Evolutionary conservation across 2,888 invertebrate genomes (phyloP).

Genomic region (Sphaerophoria rueppellii): DNA sequence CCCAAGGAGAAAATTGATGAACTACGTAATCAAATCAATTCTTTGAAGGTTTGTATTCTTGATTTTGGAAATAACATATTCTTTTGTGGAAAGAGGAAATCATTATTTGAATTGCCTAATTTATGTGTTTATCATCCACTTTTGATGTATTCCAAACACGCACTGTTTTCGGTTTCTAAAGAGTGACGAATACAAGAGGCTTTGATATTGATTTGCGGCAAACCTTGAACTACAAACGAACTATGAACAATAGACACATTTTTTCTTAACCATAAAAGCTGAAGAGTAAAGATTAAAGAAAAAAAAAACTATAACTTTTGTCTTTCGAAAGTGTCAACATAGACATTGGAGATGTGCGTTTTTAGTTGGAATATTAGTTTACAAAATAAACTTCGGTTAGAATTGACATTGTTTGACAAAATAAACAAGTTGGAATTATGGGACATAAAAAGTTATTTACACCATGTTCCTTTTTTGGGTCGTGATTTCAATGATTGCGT

Average conservation of each 20-base stretch:
- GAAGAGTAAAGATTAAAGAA: not conserved
- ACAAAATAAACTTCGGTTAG: not conserved
- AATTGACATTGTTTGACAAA: too few species aligned
- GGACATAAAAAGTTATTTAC: too few species aligned
- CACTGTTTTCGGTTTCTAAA: not conserved
- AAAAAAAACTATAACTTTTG: not conserved
- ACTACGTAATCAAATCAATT: conserved; percentile 93
- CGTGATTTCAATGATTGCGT: too few species aligned
- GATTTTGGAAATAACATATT: not conserved
- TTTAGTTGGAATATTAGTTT: not conserved
- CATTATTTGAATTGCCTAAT: conserved; percentile 3
- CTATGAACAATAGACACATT: not conserved
- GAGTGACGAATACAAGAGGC: not conserved
- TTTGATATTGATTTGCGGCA: conserved; percentile 14
- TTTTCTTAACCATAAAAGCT: not conserved
- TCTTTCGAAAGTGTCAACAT: not conserved
- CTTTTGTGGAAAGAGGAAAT: not conserved
- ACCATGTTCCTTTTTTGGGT: too few species aligned
- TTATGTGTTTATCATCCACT: not conserved
- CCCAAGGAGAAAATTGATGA: conserved; percentile 94
- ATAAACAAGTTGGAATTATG: too few species aligned
- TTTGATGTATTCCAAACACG: not conserved
- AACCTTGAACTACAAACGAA: conserved; percentile 9
- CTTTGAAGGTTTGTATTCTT: conserved; percentile 86
- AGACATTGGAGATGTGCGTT: not conserved